phyloP scores from a whole-genome alignment of 1,140 invertebrate species.

The Lerema accius region DNA sequence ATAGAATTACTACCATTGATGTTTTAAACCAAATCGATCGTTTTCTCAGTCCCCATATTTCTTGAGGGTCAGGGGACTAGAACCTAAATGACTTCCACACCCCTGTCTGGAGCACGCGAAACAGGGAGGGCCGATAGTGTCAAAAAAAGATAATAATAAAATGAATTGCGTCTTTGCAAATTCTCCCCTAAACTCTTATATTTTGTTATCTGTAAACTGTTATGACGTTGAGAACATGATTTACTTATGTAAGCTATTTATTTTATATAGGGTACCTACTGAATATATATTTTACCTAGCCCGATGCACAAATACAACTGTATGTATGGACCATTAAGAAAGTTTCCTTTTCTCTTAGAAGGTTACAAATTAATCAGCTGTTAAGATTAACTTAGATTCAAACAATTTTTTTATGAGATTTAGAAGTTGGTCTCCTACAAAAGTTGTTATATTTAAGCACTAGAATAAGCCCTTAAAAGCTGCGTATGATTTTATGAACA shows the following conservation, averaged over 20 bases:
- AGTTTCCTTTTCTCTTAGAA: too few relatives aligned
- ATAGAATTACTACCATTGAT: slow-evolving; percentile 19
- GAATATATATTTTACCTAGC: neutral
- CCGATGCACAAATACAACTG: too few relatives aligned
- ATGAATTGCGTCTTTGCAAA: slow-evolving; percentile 74
- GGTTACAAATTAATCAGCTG: too few relatives aligned
- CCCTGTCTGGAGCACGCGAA: slow-evolving; percentile 67
- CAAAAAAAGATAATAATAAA: slow-evolving; percentile 83
- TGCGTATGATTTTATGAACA: too few relatives aligned
- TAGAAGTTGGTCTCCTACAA: too few relatives aligned
- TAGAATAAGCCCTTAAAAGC: too few relatives aligned
- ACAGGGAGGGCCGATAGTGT: slow-evolving; percentile 78
- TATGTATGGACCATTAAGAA: too few relatives aligned
- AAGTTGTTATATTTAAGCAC: too few relatives aligned
- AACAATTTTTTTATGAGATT: too few relatives aligned
- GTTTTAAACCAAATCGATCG: slow-evolving; percentile 33
- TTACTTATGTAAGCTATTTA: too few relatives aligned
- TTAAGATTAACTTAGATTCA: too few relatives aligned
- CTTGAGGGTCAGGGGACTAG: slow-evolving; percentile 56
- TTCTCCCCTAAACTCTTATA: slow-evolving; percentile 47
- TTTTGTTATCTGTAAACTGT: slow-evolving; percentile 42
- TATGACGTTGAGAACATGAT: slow-evolving; percentile 28
- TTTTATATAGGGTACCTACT: neutral
- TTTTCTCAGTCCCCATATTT: slow-evolving; percentile 45
- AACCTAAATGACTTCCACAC: slow-evolving; percentile 64